Evolutionary conservation across 2,113 vertebrate genomes (phyloP), one percentile per base, ranked within the genome.

Genomic region (Psammodynastes pulverulentus): DNA sequence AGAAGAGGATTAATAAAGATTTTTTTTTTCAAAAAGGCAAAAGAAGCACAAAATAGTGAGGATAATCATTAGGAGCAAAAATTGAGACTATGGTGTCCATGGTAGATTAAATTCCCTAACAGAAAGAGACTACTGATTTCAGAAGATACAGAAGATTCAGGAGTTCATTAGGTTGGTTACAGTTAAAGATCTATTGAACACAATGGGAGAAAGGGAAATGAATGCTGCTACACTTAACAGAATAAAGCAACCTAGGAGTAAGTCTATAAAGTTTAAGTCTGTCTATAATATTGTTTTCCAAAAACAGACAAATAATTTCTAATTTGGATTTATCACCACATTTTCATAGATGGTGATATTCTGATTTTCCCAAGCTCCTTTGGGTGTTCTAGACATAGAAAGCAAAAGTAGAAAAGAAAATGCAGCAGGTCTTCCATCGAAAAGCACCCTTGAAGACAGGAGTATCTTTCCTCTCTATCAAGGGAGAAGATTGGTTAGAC

Each of bases 61-160:
- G 12, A 58, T n/a, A n/a, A 13, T 4, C 94, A 84, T 93, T 34
- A 86, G 79, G 79, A 91, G 90, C 54, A 92, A 85, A 88, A 34
- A 87, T 48, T 87, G 58, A n/a, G 29, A 67, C 5, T 62, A 62
- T 62, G 56, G 1, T 26, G 9, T 62, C 26, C 56, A 62, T 58
- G 56, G 23, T 62, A 62, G 56, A 62, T 29, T 62, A 26, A 29
- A 62, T 62, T 62, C 26, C 26, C 29, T 67, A n/a, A n/a, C 58
- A 67, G 58, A 67, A 67, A n/a, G 58, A n/a, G 58, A n/a, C 12
- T 67, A 10, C 29, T 67, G 58, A n/a, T 67, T 67, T 67, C 29
- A 67, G 29, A 67, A 67, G 58, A 67, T 67, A n/a, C 1, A 13
- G 54, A 24, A 24, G 23, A 56, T 56, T 23, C 23, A 13, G 29